phyloP scores from a whole-genome alignment of 1,140 invertebrate species.

The Magallana ariakensis region DNA sequence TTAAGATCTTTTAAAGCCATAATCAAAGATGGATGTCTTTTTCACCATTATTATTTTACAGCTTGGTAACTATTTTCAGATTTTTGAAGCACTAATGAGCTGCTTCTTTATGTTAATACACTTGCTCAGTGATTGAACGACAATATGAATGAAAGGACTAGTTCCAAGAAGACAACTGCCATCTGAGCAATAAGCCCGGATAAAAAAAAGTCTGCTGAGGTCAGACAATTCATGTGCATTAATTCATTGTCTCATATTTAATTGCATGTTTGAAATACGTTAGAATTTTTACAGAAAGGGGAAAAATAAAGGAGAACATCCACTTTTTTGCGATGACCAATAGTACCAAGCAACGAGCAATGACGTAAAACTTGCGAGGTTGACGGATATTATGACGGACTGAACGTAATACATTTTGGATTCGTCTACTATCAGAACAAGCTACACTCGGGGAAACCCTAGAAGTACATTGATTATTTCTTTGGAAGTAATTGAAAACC shows the following conservation, averaged over 20 bases:
- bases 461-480: neutral
- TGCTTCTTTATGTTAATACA: too few species aligned
- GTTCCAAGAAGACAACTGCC: neutral
- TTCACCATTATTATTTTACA: too few species aligned
- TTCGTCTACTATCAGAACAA: neutral
- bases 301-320: neutral
- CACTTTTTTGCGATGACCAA: neutral
- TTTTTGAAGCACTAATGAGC: too few species aligned
- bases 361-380: neutral
- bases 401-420: too few species aligned
- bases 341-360: neutral
- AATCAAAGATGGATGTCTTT: too few species aligned
- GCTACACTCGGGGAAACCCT: neutral
- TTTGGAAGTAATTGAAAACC: conserved; percentile 20
- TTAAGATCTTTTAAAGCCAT: too few species aligned
- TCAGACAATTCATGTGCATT: too few species aligned
- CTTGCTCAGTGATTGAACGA: neutral
- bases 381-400: too few species aligned
- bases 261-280: neutral
- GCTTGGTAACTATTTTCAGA: too few species aligned
- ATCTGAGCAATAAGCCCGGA: neutral
- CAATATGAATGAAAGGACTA: neutral
- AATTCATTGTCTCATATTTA: neutral
- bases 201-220: neutral
- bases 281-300: neutral